Conservation (phyloP, 2,113 vertebrate species). For the Plecotus auritus region DNA sequence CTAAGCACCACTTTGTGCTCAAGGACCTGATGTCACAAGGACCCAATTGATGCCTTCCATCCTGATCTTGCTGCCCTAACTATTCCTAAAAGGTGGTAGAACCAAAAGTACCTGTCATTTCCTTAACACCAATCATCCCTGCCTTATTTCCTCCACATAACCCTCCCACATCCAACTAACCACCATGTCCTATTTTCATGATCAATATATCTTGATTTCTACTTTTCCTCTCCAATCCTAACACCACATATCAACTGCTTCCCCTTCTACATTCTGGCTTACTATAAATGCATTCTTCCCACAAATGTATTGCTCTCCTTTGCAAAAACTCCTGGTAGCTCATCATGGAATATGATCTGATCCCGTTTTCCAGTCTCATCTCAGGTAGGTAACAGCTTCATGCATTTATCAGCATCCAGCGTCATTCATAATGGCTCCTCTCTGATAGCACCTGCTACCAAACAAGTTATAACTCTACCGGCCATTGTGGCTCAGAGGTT, state of each 20-base stretch:
- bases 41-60: background rate
- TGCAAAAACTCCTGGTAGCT: background rate
- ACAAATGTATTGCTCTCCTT: background rate
- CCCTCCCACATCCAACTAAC: background rate
- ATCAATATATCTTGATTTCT: background rate
- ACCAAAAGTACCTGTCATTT: background rate
- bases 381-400: background rate
- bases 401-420: background rate
- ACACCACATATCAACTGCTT: background rate
- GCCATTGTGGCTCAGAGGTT: too few relatives aligned
- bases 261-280: background rate
- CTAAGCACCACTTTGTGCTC: background rate
- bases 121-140: background rate
- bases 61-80: background rate
- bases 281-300: background rate
- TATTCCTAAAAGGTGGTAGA: background rate
- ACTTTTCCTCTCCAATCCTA: background rate
- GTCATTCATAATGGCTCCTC: background rate
- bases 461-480: background rate
- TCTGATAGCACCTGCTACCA: background rate
- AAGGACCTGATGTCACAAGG: background rate
- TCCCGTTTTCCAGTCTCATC: background rate
- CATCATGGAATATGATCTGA: background rate
- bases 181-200: background rate
- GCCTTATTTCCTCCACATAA: background rate